Percentiles rank a stretch among this genome's conserved stretches.
phyloP scores from a whole-genome alignment of 2,797 vertebrate genomes.

The Sebastes oblongus region DNA sequence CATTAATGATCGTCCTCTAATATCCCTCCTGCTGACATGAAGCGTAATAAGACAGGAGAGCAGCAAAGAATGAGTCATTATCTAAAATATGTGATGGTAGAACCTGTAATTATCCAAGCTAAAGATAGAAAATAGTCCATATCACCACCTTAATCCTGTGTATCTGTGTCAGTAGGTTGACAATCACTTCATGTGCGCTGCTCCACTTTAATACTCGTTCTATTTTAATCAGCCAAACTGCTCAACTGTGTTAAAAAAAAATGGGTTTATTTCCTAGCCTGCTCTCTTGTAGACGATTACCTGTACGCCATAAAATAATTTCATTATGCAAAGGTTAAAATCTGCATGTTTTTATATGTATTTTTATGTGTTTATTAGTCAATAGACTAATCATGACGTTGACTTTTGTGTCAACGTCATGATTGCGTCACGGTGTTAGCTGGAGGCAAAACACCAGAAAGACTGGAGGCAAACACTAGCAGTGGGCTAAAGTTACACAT shows the following conservation, averaged over 20 bases:
- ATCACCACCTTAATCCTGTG: constrained; percentile 10
- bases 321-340: neutral
- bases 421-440: too few relatives aligned
- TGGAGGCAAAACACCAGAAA: too few relatives aligned
- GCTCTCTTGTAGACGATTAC: neutral
- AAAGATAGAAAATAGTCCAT: constrained; percentile 41
- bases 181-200: neutral
- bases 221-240: neutral
- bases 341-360: too few relatives aligned
- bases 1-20: neutral
- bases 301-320: neutral
- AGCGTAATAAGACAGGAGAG: neutral
- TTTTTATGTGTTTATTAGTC: neutral
- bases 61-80: neutral
- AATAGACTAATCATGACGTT: too few relatives aligned
- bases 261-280: neutral
- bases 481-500: too few relatives aligned
- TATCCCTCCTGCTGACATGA: neutral
- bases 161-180: constrained; percentile 30
- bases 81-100: neutral
- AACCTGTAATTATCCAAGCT: constrained; percentile 15
- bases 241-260: neutral
- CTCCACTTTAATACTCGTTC: neutral
- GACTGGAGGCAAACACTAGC: too few relatives aligned
- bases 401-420: too few relatives aligned